Percentiles rank a stretch among this genome's conserved stretches.
Evolutionary conservation across 2,797 vertebrate species (phyloP).

Genomic region (Tadarida brasiliensis): DNA sequence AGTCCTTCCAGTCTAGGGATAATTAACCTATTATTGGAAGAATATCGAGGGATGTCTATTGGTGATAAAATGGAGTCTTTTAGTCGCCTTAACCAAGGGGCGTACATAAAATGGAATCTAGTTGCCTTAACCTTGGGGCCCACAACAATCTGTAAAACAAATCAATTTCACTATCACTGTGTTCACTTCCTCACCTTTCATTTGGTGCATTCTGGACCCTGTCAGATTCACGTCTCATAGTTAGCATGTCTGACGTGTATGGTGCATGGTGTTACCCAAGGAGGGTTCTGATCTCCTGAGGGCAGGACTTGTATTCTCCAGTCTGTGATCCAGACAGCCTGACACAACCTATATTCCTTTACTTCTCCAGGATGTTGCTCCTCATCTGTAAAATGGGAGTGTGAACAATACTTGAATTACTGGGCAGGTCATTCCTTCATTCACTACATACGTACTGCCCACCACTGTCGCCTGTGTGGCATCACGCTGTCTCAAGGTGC

Average conservation of each 20-base stretch:
- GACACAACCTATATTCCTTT: not conserved
- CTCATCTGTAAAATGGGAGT: not conserved
- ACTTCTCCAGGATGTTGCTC: not conserved
- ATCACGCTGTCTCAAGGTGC: not conserved
- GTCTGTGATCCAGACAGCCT: not conserved
- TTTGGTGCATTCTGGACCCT: not conserved
- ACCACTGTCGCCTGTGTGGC: not conserved
- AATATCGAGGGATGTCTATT: too few species aligned
- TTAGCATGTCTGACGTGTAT: too few species aligned
- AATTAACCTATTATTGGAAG: too few species aligned
- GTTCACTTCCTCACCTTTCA: not conserved
- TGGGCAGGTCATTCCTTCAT: not conserved
- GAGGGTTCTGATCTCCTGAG: not conserved
- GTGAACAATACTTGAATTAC: not conserved
- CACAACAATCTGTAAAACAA: not conserved
- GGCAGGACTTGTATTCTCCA: not conserved
- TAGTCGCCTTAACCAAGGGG: too few species aligned
- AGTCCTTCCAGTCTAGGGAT: too few species aligned
- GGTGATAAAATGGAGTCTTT: too few species aligned
- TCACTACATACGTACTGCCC: not conserved
- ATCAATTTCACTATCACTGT: not conserved
- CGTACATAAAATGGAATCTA: too few species aligned
- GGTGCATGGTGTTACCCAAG: not conserved
- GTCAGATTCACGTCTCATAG: not conserved
- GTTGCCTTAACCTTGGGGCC: too few species aligned